A percentile compares a stretch with the other conserved stretches of the same genome.
phyloP scores from a whole-genome alignment of 2,797 vertebrate species.

The Rhynchotus rufescens region DNA sequence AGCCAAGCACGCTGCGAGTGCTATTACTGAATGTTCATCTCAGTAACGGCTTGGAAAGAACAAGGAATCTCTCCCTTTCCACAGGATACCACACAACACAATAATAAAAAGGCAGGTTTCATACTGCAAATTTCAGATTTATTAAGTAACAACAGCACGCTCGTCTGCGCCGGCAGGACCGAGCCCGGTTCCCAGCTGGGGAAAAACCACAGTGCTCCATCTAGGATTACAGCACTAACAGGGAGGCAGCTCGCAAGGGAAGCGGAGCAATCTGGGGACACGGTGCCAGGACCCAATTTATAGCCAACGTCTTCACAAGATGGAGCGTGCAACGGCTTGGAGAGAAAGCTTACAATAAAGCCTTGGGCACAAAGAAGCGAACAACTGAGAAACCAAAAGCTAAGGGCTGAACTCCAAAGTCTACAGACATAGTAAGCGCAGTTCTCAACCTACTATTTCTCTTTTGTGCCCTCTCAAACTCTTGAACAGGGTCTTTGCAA shows the following conservation, averaged over 20 bases:
- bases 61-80: background rate
- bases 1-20: slow-evolving; percentile 14
- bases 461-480: background rate
- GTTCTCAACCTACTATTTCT: background rate
- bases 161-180: background rate
- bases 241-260: background rate
- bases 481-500: background rate
- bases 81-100: background rate
- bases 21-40: background rate
- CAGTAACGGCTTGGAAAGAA: background rate
- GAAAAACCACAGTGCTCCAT: slow-evolving; percentile 1
- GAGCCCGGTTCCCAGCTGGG: background rate
- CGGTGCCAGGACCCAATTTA: background rate
- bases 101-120: background rate
- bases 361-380: background rate
- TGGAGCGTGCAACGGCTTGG: background rate
- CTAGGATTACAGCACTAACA: background rate
- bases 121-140: background rate
- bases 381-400: background rate
- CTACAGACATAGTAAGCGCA: rapidly evolving
- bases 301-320: slow-evolving; percentile 6
- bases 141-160: background rate
- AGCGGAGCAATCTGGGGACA: background rate
- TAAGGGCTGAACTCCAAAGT: background rate
- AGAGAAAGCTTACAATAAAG: background rate